A percentile compares a stretch with the other conserved stretches of the same genome.
Conservation (phyloP, 2,797 vertebrate species). For the Telmatherina bonti region DNA sequence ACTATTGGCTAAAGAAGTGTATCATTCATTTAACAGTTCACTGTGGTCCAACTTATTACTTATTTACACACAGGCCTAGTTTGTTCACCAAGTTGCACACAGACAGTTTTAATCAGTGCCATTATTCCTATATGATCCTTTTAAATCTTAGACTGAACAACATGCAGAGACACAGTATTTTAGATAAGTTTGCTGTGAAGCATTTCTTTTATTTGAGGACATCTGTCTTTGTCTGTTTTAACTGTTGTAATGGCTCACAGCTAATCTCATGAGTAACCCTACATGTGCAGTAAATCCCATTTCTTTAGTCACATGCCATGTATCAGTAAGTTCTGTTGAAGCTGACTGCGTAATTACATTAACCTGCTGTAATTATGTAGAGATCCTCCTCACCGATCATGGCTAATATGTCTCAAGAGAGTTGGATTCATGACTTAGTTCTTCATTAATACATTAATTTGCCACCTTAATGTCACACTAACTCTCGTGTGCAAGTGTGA, state of each 20-base stretch:
- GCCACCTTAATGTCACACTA: conserved; percentile 19
- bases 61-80: conserved; percentile 61
- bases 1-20: conserved; percentile 60
- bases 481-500: conserved; percentile 1
- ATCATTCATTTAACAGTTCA: conserved; percentile 66
- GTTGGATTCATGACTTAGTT: conserved; percentile 48
- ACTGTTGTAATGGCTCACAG: conserved; percentile 9
- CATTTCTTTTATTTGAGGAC: not conserved
- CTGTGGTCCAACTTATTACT: conserved; percentile 66
- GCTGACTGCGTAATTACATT: conserved; percentile 60
- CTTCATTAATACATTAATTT: conserved; percentile 54
- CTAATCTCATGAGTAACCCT: conserved; percentile 43
- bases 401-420: conserved; percentile 61
- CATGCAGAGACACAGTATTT: not conserved
- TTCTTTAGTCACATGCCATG: conserved; percentile 15
- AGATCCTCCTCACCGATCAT: conserved; percentile 61
- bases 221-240: conserved; percentile 20
- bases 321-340: conserved; percentile 34
- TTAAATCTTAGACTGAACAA: conserved; percentile 13
- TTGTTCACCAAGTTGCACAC: conserved; percentile 57
- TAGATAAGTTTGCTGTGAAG: conserved; percentile 2
- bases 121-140: conserved; percentile 27
- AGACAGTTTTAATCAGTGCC: conserved; percentile 52
- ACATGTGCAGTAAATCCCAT: conserved; percentile 53
- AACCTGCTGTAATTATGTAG: conserved; percentile 62